Conservation (phyloP, 2,888 invertebrate species). For the Antitype chi region DNA sequence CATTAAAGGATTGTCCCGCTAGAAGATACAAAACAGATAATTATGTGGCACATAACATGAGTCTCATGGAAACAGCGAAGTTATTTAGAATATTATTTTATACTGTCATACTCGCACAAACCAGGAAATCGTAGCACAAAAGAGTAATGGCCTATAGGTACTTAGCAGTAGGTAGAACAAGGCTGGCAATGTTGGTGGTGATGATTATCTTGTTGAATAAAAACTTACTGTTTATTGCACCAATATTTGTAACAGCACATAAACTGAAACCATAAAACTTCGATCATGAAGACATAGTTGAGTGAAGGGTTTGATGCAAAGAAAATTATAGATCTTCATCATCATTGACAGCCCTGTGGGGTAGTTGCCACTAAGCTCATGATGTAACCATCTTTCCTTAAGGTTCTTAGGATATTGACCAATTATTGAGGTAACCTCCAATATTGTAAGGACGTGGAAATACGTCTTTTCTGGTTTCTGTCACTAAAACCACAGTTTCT, state of each 20-base stretch:
- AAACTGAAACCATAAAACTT: neutral
- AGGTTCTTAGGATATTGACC: no score
- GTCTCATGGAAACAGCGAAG: neutral
- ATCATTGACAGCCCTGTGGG: no score
- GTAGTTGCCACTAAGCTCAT: no score
- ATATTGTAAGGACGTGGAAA: no score
- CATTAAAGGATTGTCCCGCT: neutral
- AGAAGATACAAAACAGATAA: neutral
- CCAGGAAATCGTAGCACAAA: neutral
- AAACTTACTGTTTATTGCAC: neutral
- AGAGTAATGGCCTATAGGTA: neutral
- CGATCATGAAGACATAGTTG: neutral
- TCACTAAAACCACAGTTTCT: no score
- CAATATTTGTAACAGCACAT: neutral
- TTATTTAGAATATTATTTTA: neutral
- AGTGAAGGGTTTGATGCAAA: neutral
- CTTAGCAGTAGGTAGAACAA: neutral
- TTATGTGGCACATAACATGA: no score
- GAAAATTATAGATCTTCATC: neutral
- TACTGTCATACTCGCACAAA: neutral
- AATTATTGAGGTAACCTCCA: no score
- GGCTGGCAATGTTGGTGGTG: neutral
- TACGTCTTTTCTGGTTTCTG: no score
- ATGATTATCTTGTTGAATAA: neutral
- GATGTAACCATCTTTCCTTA: no score